A percentile compares a stretch with the other conserved stretches of the same genome.
phyloP scores from a whole-genome alignment of 2,797 vertebrate genomes.

The Siniperca obscura region DNA sequence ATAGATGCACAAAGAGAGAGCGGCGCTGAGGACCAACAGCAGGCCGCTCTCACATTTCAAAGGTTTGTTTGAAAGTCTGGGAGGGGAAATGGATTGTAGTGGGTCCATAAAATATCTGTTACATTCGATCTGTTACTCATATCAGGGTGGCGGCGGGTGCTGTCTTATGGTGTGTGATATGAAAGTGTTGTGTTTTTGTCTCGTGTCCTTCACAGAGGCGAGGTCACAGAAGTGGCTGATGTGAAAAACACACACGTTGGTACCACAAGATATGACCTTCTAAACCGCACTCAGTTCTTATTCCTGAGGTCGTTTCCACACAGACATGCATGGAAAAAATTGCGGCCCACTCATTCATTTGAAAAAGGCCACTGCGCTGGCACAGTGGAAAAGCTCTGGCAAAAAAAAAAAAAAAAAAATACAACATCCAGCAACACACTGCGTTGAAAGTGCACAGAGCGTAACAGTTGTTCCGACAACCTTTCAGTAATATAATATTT shows the following conservation, averaged over 20 bases:
- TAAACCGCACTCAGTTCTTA: not conserved
- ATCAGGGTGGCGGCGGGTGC: not conserved
- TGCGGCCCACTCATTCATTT: not conserved
- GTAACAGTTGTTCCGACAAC: not conserved
- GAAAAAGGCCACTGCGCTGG: not conserved
- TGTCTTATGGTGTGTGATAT: conserved; percentile 33
- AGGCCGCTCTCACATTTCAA: conserved; percentile 72
- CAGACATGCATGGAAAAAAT: not conserved
- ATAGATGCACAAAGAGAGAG: conserved; percentile 57
- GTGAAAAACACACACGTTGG: conserved; percentile 12
- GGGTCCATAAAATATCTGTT: conserved; percentile 69
- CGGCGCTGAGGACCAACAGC: conserved; percentile 32
- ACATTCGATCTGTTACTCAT: conserved; percentile 56
- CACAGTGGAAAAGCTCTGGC: not conserved
- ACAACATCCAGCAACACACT: not conserved
- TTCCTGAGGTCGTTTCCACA: not conserved
- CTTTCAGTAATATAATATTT: not conserved
- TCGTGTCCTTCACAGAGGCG: conserved; percentile 44
- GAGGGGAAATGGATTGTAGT: conserved; percentile 60
- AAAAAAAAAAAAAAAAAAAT: not conserved
- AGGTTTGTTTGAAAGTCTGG: conserved; percentile 64
- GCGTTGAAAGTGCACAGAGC: not conserved
- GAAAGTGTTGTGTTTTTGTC: conserved; percentile 42
- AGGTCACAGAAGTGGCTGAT: conserved; percentile 69
- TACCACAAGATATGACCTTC: not conserved